phyloP scores from a whole-genome alignment of 2,888 invertebrate genomes.

The Archips xylosteana region DNA sequence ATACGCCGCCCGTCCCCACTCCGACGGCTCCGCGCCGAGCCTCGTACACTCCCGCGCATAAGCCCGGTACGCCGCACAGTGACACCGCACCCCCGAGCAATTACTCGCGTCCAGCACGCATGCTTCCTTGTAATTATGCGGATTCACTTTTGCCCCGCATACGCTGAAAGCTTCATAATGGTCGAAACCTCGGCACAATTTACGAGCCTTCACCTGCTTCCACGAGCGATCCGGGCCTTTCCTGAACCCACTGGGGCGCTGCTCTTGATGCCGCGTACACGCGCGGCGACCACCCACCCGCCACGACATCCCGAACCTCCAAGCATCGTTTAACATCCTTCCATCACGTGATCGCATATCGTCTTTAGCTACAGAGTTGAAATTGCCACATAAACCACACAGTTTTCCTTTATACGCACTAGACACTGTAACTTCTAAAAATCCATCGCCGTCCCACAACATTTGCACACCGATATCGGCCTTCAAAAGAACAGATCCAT shows the following conservation, averaged over 20 bases:
- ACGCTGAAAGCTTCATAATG: conserved; percentile 87
- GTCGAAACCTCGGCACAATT: conserved; percentile 82
- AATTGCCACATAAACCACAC: conserved; percentile 98
- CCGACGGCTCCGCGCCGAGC: conserved; percentile 88
- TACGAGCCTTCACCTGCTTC: conserved; percentile 71
- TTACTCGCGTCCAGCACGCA: conserved; percentile 96
- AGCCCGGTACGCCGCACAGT: conserved; percentile 95
- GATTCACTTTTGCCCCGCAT: conserved; percentile 92
- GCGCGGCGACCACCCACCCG: conserved; percentile 92
- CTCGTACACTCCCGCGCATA: conserved; percentile 95
- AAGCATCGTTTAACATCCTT: conserved; percentile 87
- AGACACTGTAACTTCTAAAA: conserved; percentile 93
- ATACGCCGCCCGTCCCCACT: conserved; percentile 90
- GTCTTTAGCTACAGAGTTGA: conserved; percentile 94
- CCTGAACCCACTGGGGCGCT: conserved; percentile 67
- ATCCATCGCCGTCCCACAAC: conserved; percentile 97
- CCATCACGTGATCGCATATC: conserved; percentile 92
- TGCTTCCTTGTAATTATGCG: conserved; percentile 93
- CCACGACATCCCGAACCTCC: conserved; percentile 96
- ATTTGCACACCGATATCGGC: conserved; percentile 92
- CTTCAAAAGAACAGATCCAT: conserved; percentile 88
- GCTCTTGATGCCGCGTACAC: conserved; percentile 87
- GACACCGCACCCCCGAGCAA: conserved; percentile 92
- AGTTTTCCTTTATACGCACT: conserved; percentile 90
- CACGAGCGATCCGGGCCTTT: conserved; percentile 76